A percentile compares a stretch with the other conserved stretches of the same genome.
phyloP scores from a whole-genome alignment of 2,797 vertebrate genomes.

The Labroides dimidiatus region DNA sequence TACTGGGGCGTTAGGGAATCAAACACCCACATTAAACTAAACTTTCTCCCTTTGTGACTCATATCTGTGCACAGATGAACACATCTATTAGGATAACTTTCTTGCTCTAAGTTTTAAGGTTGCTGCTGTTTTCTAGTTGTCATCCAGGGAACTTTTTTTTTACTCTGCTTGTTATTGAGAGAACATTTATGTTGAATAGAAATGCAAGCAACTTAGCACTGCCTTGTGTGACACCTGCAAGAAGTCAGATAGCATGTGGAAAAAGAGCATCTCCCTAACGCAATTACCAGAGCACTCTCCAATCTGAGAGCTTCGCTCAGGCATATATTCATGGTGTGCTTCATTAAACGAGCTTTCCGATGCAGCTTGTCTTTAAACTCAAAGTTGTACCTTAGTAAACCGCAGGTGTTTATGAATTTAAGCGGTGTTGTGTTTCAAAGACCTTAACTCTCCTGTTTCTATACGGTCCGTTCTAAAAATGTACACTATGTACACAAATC shows the following conservation, averaged over 20 bases:
- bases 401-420: constrained; percentile 18
- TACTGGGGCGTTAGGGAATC: constrained; percentile 2
- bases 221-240: constrained; percentile 64
- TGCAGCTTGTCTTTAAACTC: constrained; percentile 28
- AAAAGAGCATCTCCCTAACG: constrained; percentile 54
- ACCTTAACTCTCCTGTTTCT: neutral
- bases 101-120: constrained; percentile 19
- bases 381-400: constrained; percentile 1
- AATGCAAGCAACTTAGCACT: constrained; percentile 48
- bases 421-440: neutral
- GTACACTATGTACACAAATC: neutral
- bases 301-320: constrained; percentile 62
- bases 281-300: constrained; percentile 67
- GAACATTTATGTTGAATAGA: constrained; percentile 34
- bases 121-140: constrained; percentile 16
- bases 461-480: constrained; percentile 1
- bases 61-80: constrained; percentile 21
- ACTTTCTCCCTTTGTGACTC: constrained; percentile 31
- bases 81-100: constrained; percentile 33
- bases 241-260: constrained; percentile 55
- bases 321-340: constrained; percentile 42
- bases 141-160: constrained; percentile 21
- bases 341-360: constrained; percentile 53
- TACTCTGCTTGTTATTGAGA: constrained; percentile 31
- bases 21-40: constrained; percentile 29